phyloP scores from a whole-genome alignment of 2,113 vertebrate species.

The Hiodon tergisus region DNA sequence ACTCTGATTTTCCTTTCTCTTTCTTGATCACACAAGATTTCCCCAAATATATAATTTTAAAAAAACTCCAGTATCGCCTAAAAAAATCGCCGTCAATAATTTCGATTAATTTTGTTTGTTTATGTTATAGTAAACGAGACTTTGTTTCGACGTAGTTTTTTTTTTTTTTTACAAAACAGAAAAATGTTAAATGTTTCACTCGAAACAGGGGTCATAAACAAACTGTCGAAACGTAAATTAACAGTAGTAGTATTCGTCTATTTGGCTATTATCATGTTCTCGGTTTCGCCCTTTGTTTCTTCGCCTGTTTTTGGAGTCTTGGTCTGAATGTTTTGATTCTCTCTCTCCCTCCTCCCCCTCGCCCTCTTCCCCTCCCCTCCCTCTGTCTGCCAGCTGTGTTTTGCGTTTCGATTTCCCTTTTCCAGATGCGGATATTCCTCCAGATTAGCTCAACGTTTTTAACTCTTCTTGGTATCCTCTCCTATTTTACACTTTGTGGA shows the following conservation, averaged over 20 bases:
- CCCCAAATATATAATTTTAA: not conserved
- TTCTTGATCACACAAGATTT: constrained; percentile 3
- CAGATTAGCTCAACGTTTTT: not conserved
- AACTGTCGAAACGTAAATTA: no score
- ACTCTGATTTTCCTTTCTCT: not conserved
- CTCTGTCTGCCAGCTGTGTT: not conserved
- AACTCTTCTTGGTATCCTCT: not conserved
- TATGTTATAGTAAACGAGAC: no score
- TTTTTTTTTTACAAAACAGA: no score
- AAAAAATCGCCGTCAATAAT: no score
- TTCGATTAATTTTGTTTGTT: no score
- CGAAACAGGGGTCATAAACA: no score
- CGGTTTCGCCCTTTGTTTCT: not conserved
- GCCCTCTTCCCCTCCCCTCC: not conserved
- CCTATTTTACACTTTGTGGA: not conserved
- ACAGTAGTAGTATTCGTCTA: not conserved
- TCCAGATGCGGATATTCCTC: not conserved
- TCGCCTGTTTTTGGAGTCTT: not conserved
- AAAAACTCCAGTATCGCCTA: not conserved
- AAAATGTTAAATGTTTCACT: no score
- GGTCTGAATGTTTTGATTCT: not conserved
- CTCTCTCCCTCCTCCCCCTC: not conserved
- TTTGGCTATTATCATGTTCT: not conserved
- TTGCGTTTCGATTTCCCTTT: not conserved
- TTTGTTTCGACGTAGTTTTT: no score